Evolutionary conservation across 2,113 vertebrate genomes (phyloP).

Genomic region (Tachysurus vachellii): DNA sequence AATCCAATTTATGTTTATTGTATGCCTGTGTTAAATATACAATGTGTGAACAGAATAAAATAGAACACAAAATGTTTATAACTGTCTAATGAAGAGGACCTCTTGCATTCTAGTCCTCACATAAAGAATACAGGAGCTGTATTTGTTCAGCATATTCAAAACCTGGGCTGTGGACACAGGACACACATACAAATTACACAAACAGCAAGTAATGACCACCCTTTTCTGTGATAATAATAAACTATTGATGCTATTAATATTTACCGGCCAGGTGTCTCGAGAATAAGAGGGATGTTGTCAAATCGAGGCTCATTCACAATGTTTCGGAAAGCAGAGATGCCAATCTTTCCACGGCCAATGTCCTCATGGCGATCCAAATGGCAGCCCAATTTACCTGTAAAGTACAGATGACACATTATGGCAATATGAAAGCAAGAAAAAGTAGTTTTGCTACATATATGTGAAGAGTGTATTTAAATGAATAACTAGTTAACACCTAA

Average conservation of each 20-base stretch:
- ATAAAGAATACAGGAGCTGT: conserved; percentile 44
- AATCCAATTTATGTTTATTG: not conserved
- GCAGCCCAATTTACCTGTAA: conserved; percentile 72
- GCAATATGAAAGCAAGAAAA: not conserved
- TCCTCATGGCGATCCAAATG: conserved; percentile 78
- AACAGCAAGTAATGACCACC: not conserved
- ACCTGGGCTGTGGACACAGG: conserved; percentile 61
- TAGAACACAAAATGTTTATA: not conserved
- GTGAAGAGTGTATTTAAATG: not conserved
- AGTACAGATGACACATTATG: not conserved
- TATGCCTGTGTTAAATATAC: not conserved
- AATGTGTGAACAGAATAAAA: not conserved
- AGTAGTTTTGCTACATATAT: not conserved
- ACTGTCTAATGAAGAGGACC: not conserved
- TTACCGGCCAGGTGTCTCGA: conserved; percentile 78
- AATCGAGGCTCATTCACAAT: conserved; percentile 76
- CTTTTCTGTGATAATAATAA: not conserved
- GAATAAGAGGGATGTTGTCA: conserved; percentile 74
- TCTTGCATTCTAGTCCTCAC: conserved; percentile 32
- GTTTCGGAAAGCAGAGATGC: conserved; percentile 72
- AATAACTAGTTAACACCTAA: not conserved
- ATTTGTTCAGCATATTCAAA: conserved; percentile 70
- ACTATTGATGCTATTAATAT: conserved; percentile 24
- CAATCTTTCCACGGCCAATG: conserved; percentile 75
- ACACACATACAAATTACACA: not conserved